A percentile compares a stretch with the other conserved stretches of the same genome.
phyloP scores from a whole-genome alignment of 2,888 invertebrate species.

The Sphaerophoria rueppellii region DNA sequence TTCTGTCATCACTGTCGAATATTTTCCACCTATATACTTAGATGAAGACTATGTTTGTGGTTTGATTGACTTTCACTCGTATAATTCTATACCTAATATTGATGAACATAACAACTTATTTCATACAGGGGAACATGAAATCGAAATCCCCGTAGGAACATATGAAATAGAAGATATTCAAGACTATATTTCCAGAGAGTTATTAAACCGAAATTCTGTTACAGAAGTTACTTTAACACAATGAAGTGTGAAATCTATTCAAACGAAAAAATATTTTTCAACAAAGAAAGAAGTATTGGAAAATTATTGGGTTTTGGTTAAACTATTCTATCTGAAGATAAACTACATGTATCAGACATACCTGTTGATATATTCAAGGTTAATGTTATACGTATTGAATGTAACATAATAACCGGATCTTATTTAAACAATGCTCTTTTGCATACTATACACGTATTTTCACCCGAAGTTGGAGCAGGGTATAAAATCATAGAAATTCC shows the following conservation, averaged over 20 bases:
- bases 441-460: conserved; percentile 79
- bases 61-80: conserved; percentile 52
- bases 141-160: conserved; percentile 75
- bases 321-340: no score
- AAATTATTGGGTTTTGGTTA: no score
- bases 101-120: conserved; percentile 77
- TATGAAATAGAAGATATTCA: conserved; percentile 77
- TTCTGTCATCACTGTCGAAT: conserved; percentile 69
- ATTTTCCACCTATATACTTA: conserved; percentile 49
- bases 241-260: no score
- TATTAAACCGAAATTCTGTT: no score
- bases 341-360: conserved; percentile 74
- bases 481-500: conserved; percentile 79
- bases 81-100: conserved; percentile 76
- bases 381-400: conserved; percentile 26
- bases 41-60: conserved; percentile 75
- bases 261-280: no score
- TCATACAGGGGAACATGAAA: conserved; percentile 68
- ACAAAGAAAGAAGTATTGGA: no score
- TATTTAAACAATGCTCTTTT: conserved; percentile 74
- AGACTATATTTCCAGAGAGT: not conserved
- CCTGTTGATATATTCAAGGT: conserved; percentile 71
- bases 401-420: conserved; percentile 47
- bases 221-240: no score
- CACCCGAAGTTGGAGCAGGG: conserved; percentile 76